Evolutionary conservation across 2,113 vertebrate genomes (phyloP).

Genomic region (Nanorana parkeri): DNA sequence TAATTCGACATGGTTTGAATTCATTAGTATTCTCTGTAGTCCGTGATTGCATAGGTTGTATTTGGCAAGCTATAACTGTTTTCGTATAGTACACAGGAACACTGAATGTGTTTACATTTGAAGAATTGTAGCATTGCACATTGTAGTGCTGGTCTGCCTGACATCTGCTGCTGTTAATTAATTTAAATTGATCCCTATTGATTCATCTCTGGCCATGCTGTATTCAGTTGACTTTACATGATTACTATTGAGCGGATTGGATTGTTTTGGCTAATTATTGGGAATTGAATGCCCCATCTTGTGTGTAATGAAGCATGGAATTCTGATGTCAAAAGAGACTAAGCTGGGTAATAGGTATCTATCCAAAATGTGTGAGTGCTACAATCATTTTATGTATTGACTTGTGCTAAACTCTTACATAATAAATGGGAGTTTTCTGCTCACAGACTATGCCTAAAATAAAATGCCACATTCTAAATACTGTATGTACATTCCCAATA

Average conservation of each 20-base stretch:
- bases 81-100: too few relatives aligned
- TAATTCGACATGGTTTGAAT: too few relatives aligned
- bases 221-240: conserved; percentile 46
- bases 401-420: background rate
- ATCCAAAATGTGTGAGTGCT: background rate
- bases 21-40: too few relatives aligned
- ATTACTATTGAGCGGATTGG: conserved; percentile 48
- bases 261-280: conserved; percentile 53
- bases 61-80: too few relatives aligned
- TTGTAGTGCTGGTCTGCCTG: conserved; percentile 14
- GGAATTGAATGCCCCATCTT: conserved; percentile 32
- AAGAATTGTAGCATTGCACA: background rate
- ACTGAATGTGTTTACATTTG: background rate
- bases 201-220: conserved; percentile 15
- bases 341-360: conserved; percentile 31
- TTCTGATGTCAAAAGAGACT: conserved; percentile 31
- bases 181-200: conserved; percentile 49
- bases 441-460: background rate
- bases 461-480: background rate
- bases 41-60: too few relatives aligned
- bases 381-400: conserved; percentile 39
- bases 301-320: conserved; percentile 37
- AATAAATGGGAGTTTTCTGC: background rate
- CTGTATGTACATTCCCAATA: too few relatives aligned
- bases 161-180: conserved; percentile 46